Conservation (phyloP, 2,113 vertebrate genomes). For the Symphodus melops region DNA sequence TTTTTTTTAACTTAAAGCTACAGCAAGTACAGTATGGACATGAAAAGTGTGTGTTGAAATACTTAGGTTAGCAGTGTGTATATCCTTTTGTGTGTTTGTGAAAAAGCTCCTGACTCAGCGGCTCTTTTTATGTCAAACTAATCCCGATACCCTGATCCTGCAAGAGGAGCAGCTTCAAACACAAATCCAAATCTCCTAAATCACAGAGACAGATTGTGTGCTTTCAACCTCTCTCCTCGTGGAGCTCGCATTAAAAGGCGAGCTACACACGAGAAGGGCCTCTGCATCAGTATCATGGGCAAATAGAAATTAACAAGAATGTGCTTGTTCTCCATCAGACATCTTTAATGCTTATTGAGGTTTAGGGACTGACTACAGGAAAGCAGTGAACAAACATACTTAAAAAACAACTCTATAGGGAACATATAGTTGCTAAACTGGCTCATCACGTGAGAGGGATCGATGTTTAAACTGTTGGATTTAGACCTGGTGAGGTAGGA, state of each 20-base stretch:
- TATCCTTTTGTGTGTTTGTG: conserved; percentile 21
- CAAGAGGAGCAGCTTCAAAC: conserved; percentile 67
- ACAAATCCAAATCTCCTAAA: conserved; percentile 65
- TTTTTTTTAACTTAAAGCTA: neutral
- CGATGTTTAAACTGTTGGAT: no score
- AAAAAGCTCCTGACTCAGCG: conserved; percentile 59
- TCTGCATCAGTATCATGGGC: neutral
- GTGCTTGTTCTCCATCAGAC: neutral
- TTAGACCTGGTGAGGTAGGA: no score
- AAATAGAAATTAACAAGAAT: neutral
- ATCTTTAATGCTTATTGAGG: no score
- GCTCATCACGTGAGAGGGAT: no score
- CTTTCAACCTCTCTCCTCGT: conserved; percentile 52
- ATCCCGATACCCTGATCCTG: conserved; percentile 52
- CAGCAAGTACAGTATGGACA: neutral
- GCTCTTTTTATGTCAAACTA: conserved; percentile 61
- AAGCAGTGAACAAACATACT: no score
- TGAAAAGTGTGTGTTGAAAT: neutral
- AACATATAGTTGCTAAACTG: no score
- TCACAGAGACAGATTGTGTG: conserved; percentile 46
- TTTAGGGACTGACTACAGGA: no score
- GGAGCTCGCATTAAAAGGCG: neutral
- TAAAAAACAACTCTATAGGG: no score
- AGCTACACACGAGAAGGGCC: neutral
- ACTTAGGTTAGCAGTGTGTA: neutral